Percentiles rank a stretch among this genome's conserved stretches.
Evolutionary conservation across 2,888 invertebrate genomes (phyloP).

Genomic region (Catonia carolina): DNA sequence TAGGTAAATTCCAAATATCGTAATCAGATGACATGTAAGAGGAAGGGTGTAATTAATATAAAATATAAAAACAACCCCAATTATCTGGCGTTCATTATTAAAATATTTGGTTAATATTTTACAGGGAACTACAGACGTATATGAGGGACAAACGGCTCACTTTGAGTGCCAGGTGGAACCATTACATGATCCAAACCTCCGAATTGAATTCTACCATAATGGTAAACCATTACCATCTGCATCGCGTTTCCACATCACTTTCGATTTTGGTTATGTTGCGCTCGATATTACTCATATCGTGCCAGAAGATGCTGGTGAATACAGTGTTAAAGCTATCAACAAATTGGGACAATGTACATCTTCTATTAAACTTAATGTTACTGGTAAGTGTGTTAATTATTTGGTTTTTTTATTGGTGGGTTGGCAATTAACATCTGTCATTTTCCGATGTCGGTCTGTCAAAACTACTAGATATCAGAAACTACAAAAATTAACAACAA

Average conservation of each 20-base stretch:
- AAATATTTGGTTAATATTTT: no score
- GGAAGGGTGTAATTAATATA: no score
- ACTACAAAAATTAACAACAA: no score
- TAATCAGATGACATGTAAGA: no score
- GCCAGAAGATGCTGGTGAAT: slow-evolving; percentile 93
- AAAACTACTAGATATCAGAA: no score
- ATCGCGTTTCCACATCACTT: slow-evolving; percentile 86
- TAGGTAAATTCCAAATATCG: no score
- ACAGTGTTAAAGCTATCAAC: slow-evolving; percentile 87
- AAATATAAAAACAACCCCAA: no score
- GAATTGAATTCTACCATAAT: slow-evolving; percentile 88
- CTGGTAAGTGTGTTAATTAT: no score
- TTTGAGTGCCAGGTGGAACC: slow-evolving; percentile 93
- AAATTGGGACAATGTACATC: slow-evolving; percentile 84
- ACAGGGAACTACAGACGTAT: slow-evolving; percentile 77
- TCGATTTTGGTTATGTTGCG: slow-evolving; percentile 96
- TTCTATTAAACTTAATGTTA: slow-evolving; percentile 72
- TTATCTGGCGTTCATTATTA: no score
- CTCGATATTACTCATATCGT: slow-evolving; percentile 91
- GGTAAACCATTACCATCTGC: slow-evolving; percentile 87
- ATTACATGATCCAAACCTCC: slow-evolving; percentile 80
- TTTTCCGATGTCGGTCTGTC: no score
- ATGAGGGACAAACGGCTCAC: slow-evolving; percentile 90
- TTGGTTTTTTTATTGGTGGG: background rate
- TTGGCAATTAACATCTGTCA: background rate